Percentiles rank a stretch among this genome's conserved stretches.
These are phyloP conservation scores for Sebastolobus alascanus DNA, from an alignment of 2,797 vertebrate genomes.

Conservation along the genomic window DNA sequence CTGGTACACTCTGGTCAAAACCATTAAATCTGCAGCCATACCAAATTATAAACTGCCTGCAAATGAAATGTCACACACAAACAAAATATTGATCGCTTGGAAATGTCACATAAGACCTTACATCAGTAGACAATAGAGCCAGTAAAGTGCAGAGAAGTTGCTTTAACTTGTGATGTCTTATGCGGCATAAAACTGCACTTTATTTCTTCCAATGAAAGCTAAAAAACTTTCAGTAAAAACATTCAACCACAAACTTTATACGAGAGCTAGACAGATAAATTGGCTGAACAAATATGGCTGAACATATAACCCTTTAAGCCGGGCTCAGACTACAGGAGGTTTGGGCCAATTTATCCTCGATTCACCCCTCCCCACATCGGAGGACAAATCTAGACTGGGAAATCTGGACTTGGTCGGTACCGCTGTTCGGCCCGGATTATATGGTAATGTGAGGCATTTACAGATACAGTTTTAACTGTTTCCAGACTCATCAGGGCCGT, in stretches of 20 bases:
- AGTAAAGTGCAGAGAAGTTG: constrained; percentile 27
- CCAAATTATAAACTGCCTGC: constrained; percentile 71
- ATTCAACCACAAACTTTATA: neutral
- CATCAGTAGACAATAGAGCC: constrained; percentile 33
- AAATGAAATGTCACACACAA: constrained; percentile 81
- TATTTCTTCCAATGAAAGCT: constrained; percentile 6
- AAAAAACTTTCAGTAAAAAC: constrained; percentile 5
- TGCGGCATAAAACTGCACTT: neutral
- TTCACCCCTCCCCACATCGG: no score
- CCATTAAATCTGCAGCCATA: constrained; percentile 60
- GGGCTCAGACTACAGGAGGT: neutral
- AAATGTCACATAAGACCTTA: constrained; percentile 74
- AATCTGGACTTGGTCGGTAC: neutral
- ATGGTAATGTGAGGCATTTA: neutral
- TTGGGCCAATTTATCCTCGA: no score
- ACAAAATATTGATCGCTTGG: constrained; percentile 72
- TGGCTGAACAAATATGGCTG: neutral
- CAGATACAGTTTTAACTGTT: neutral
- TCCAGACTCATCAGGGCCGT: neutral
- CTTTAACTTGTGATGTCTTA: constrained; percentile 17
- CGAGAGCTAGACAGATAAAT: neutral
- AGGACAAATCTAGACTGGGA: no score
- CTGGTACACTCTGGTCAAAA: constrained; percentile 59
- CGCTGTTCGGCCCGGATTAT: neutral
- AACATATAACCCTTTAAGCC: constrained; percentile 1